Percentiles rank a stretch among this genome's conserved stretches.
These are phyloP conservation scores for Neodiprion fabricii DNA, from an alignment of 1,140 invertebrate species.

Conservation along the genomic window DNA sequence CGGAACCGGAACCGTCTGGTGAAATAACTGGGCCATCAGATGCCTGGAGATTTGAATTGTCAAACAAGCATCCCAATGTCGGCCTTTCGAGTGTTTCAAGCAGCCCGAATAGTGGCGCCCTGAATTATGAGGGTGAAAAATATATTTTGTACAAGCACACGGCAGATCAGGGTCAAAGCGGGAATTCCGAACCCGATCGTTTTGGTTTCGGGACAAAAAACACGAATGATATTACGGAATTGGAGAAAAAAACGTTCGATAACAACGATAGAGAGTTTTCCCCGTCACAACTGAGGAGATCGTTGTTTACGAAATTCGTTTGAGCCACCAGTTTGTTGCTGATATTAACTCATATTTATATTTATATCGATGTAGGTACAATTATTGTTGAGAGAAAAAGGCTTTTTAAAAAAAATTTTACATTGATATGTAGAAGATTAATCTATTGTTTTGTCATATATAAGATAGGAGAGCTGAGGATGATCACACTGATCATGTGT, in stretches of 20 bases:
- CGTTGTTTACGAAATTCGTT: neutral
- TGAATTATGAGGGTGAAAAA: neutral
- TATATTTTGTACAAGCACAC: neutral
- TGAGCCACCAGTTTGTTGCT: neutral
- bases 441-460: no score
- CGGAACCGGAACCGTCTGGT: neutral
- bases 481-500: no score
- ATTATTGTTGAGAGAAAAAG: neutral
- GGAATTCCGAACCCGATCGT: neutral
- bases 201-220: neutral
- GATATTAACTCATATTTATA: neutral
- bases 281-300: neutral
- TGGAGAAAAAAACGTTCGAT: neutral
- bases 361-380: no score
- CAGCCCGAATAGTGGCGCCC: neutral
- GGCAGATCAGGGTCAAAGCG: neutral
- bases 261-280: neutral
- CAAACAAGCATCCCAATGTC: neutral
- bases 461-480: no score
- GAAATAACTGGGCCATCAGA: neutral
- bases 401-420: constrained; percentile 20
- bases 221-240: neutral
- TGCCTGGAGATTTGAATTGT: neutral
- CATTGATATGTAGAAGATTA: no score
- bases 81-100: neutral